These are phyloP conservation scores for Cephus pulcher DNA, from an alignment of 2,888 invertebrate genomes.

Conservation along the genomic window DNA sequence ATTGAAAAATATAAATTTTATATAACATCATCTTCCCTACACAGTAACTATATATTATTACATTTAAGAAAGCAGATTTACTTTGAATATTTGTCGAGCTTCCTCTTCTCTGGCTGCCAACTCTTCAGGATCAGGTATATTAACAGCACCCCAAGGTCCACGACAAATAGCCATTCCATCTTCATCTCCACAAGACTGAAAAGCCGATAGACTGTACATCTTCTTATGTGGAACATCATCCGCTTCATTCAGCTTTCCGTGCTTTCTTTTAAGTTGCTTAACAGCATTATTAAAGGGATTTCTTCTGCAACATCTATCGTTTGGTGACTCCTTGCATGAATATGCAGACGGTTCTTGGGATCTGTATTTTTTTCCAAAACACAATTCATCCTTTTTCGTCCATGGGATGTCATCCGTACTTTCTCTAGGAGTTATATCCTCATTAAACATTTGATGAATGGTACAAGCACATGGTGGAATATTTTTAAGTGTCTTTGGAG, in stretches of 20 bases:
- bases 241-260: constrained; percentile 7
- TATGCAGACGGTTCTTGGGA: constrained; percentile 34
- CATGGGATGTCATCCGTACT: constrained; percentile 45
- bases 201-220: constrained; percentile 44
- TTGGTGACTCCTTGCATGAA: constrained; percentile 41
- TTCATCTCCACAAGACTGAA: constrained; percentile 45
- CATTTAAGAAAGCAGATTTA: background rate
- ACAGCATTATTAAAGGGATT: constrained; percentile 42
- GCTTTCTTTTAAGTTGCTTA: constrained; percentile 20
- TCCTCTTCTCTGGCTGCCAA: constrained; percentile 36
- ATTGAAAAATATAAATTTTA: constrained; percentile 14
- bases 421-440: constrained; percentile 19
- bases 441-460: constrained; percentile 38
- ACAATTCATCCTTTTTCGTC: constrained; percentile 36
- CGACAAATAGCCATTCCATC: constrained; percentile 45
- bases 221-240: constrained; percentile 18
- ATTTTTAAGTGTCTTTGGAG: constrained; percentile 33
- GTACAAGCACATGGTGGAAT: constrained; percentile 53
- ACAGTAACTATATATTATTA: background rate
- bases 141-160: constrained; percentile 43
- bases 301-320: constrained; percentile 31
- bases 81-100: constrained; percentile 26
- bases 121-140: constrained; percentile 39
- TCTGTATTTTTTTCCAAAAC: constrained; percentile 49
- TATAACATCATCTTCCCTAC: background rate